Base-by-base conservation (phyloP, 2,113 vertebrate species). In the Mandrillus leucophaeus region DNA sequence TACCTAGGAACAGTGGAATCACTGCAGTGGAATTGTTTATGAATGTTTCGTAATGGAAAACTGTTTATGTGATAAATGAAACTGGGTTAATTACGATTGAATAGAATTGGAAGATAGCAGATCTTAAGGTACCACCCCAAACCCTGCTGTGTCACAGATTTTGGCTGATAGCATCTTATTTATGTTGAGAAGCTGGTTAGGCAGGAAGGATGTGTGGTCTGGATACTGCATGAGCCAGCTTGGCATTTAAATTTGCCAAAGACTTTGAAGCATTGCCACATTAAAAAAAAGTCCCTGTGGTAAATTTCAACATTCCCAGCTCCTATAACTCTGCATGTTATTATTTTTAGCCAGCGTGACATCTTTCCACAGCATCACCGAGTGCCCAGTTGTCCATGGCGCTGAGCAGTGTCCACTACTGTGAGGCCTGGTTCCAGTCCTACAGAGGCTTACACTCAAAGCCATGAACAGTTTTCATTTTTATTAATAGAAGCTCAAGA, bases 151-250 rank as follows among this genome's bases (percentile, higher is more conserved):
- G 87, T 79, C 0, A 0, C 64, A 81, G 79, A 64, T 80, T 73
- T 90, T 81, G 38, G 50, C 32, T 52, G 84, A 96, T 91, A 92
- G 75, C 10, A 10, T 87, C 61, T 95, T 87, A 22, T 30, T 89
- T 83, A 80, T 72, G 79, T 57, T n/a, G 43, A 91, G 88, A 93
- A 97, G 79, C 96, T 96, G 76, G 81, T 90, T 96, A 70, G 76
- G 57, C 80, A 85, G 94, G 95, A 88, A 92, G 43, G 52, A 66
- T 40, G 13, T 95, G 70, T 95, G 73, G 66, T 96, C 43, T 97
- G 83, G 90, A 66, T 94, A 79, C 68, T 85, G 73, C 72, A 16
- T 81, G 84, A 90, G 50, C 64, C 84, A 90, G 78, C 18, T 78
- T 90, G 86, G 66, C 91, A 86, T 43, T 96, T 57, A 82, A 90